Evolutionary conservation across 1,140 invertebrate genomes (phyloP).

Genomic region (Drosophila saltans): DNA sequence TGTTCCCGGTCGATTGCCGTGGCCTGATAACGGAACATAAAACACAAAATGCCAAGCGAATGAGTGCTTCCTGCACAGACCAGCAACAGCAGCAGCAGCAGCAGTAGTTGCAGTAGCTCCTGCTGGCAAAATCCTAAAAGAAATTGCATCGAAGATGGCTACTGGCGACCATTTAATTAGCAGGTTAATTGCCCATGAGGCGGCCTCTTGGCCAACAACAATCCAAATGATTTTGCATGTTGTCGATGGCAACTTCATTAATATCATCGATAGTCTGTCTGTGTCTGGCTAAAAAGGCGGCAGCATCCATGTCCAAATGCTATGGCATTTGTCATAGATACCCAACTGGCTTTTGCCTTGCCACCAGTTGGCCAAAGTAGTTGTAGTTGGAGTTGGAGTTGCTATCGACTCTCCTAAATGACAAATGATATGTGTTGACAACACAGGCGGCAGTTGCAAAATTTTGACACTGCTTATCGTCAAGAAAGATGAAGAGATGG

Average conservation of each 20-base stretch:
- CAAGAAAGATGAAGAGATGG: background rate
- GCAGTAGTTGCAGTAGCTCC: slow-evolving; percentile 11
- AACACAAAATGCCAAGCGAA: slow-evolving; percentile 53
- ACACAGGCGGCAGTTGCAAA: slow-evolving; percentile 67
- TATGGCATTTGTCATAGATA: slow-evolving; percentile 66
- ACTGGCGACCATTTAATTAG: slow-evolving; percentile 72
- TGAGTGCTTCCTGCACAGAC: slow-evolving; percentile 63
- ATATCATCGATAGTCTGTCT: slow-evolving; percentile 48
- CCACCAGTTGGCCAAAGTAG: background rate
- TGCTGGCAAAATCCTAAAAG: background rate
- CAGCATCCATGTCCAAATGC: slow-evolving; percentile 28
- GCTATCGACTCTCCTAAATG: slow-evolving; percentile 58
- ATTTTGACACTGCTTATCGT: slow-evolving; percentile 78
- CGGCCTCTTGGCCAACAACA: slow-evolving; percentile 20
- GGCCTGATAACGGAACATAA: slow-evolving; percentile 63
- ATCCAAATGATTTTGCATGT: slow-evolving; percentile 8
- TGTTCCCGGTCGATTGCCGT: slow-evolving; percentile 38
- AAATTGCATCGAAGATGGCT: slow-evolving; percentile 28
- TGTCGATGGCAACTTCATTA: slow-evolving; percentile 70
- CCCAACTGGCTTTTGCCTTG: slow-evolving; percentile 11
- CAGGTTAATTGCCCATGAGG: slow-evolving; percentile 71
- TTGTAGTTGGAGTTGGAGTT: slow-evolving; percentile 13
- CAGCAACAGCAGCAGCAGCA: background rate
- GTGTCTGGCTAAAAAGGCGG: background rate
- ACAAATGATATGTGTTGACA: slow-evolving; percentile 81